phyloP scores from a whole-genome alignment of 2,888 invertebrate genomes.

The Drosophila pseudotalamancana region DNA sequence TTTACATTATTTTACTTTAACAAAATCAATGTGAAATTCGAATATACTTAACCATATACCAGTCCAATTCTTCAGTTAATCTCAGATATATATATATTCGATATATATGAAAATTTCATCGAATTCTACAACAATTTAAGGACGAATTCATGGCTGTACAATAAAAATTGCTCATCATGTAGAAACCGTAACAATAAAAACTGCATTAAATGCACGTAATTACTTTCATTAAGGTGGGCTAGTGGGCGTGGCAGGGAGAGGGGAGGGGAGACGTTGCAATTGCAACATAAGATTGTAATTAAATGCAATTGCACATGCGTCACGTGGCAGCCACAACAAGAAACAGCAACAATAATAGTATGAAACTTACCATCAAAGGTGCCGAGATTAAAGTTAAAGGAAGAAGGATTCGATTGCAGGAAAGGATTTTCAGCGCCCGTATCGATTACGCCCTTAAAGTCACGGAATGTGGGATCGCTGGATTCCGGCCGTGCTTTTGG shows the following conservation, averaged over 20 bases:
- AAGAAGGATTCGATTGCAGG: slow-evolving; percentile 76
- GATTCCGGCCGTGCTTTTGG: slow-evolving; percentile 44
- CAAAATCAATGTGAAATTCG: too few relatives aligned
- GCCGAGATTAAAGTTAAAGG: slow-evolving; percentile 77
- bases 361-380: slow-evolving; percentile 82
- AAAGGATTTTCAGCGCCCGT: slow-evolving; percentile 82
- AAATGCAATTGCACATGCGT: slow-evolving; percentile 53
- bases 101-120: too few relatives aligned
- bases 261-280: background rate
- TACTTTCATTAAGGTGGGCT: slow-evolving; percentile 23
- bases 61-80: too few relatives aligned
- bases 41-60: too few relatives aligned
- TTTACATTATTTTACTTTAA: too few relatives aligned
- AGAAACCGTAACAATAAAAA: slow-evolving; percentile 53
- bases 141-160: too few relatives aligned
- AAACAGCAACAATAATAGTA: background rate
- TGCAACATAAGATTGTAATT: slow-evolving; percentile 76
- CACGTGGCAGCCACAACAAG: slow-evolving; percentile 32
- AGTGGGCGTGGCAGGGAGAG: background rate
- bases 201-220: slow-evolving; percentile 58
- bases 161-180: slow-evolving; percentile 31
- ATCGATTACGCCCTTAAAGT: slow-evolving; percentile 83
- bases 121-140: too few relatives aligned
- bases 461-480: slow-evolving; percentile 70
- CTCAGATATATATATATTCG: too few relatives aligned